Evolutionary conservation across 2,888 invertebrate genomes (phyloP).

Genomic region (Colostygia pectinataria): DNA sequence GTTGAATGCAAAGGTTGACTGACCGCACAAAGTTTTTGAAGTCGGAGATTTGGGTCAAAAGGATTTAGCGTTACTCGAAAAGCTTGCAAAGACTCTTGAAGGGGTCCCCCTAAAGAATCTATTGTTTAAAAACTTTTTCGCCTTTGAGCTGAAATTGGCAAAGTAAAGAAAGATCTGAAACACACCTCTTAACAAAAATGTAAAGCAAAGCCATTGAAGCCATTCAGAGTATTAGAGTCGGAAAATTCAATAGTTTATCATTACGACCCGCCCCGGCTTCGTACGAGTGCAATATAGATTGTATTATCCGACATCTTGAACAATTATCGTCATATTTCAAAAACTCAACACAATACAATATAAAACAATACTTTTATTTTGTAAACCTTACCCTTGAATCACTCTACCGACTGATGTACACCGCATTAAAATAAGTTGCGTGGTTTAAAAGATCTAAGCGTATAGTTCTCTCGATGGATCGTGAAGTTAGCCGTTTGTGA

Average conservation of each 20-base stretch:
- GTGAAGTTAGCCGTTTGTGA: no score
- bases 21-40: slow-evolving; percentile 11
- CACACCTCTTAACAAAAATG: slow-evolving; percentile 2
- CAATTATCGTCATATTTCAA: no score
- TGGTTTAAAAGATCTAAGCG: no score
- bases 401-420: no score
- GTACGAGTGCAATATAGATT: no score
- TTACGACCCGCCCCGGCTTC: no score
- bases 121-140: slow-evolving; percentile 15
- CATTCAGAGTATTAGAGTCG: slow-evolving; percentile 2
- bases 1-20: slow-evolving; percentile 6
- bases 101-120: slow-evolving; percentile 6
- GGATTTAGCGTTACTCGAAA: slow-evolving; percentile 15
- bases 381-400: no score
- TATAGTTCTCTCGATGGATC: no score
- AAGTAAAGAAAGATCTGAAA: slow-evolving; percentile 7
- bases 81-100: slow-evolving; percentile 11
- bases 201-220: slow-evolving; percentile 2
- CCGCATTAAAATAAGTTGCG: no score
- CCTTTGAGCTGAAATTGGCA: slow-evolving; percentile 5
- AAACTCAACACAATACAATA: no score
- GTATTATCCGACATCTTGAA: no score
- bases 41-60: slow-evolving; percentile 11
- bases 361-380: no score
- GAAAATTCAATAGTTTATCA: slow-evolving; percentile 22